These are phyloP conservation scores for Cheiracanthium punctorium DNA, from an alignment of 2,888 invertebrate genomes.

Conservation along the genomic window DNA sequence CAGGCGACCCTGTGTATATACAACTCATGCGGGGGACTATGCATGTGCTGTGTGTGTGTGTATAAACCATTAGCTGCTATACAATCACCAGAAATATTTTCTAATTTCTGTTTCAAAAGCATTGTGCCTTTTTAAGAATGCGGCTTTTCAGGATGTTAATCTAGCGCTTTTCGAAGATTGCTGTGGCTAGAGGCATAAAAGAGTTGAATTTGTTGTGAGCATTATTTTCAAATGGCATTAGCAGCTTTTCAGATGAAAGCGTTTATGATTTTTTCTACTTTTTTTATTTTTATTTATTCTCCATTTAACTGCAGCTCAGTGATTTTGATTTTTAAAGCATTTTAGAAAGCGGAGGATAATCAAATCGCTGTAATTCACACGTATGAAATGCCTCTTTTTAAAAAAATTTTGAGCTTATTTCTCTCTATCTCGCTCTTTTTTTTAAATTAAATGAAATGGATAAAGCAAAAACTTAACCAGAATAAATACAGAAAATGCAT, in stretches of 20 bases:
- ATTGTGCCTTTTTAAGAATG: constrained; percentile 13
- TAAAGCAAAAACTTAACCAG: no score
- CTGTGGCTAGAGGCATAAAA: constrained; percentile 7
- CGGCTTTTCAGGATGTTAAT: constrained; percentile 1
- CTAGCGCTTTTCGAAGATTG: constrained; percentile 3
- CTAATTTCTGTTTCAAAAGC: constrained; percentile 55
- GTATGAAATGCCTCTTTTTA: no score
- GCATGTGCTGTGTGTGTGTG: not conserved
- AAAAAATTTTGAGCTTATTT: no score
- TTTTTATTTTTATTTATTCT: not conserved
- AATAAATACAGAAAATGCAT: no score
- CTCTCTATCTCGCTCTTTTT: no score
- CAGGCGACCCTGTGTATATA: not conserved
- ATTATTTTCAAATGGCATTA: not conserved
- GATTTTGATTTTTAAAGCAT: not conserved
- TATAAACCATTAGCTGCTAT: constrained; percentile 63
- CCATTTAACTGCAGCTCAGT: not conserved
- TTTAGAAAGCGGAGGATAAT: not conserved
- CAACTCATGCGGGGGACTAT: not conserved
- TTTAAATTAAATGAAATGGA: no score
- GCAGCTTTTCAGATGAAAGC: not conserved
- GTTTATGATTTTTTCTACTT: not conserved
- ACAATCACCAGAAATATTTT: constrained; percentile 56
- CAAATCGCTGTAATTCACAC: not conserved
- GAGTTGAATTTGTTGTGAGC: not conserved